A percentile compares a stretch with the other conserved stretches of the same genome.
Conservation (phyloP, 2,113 vertebrate species). For the Calidris pugnax region DNA sequence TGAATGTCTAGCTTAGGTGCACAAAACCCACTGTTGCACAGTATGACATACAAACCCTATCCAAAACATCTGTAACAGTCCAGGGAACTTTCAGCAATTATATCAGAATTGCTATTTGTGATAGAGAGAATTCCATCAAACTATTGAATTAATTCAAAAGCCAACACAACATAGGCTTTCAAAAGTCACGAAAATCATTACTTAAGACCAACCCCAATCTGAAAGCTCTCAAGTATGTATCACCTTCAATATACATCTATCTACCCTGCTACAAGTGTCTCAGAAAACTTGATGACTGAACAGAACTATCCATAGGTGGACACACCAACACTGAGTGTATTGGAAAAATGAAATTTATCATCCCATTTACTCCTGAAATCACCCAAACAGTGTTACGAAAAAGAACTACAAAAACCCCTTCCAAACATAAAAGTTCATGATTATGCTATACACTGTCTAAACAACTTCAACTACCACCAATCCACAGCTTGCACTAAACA, state of each 20-base stretch:
- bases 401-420: background rate
- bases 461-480: background rate
- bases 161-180: background rate
- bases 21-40: background rate
- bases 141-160: background rate
- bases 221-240: background rate
- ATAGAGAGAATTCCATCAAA: background rate
- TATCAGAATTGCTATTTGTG: background rate
- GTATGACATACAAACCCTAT: background rate
- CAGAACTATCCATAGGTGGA: background rate
- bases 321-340: accelerated
- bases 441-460: background rate
- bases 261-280: background rate
- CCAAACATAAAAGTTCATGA: background rate
- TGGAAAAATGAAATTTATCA: background rate
- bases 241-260: background rate
- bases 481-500: background rate
- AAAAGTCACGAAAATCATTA: background rate
- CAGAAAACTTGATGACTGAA: background rate
- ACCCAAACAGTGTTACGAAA: background rate
- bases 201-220: background rate
- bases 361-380: background rate
- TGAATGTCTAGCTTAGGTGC: background rate
- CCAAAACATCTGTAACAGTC: background rate
- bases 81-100: background rate